Conservation (phyloP, 1,140 invertebrate genomes). For the Steinernema khuongi region DNA sequence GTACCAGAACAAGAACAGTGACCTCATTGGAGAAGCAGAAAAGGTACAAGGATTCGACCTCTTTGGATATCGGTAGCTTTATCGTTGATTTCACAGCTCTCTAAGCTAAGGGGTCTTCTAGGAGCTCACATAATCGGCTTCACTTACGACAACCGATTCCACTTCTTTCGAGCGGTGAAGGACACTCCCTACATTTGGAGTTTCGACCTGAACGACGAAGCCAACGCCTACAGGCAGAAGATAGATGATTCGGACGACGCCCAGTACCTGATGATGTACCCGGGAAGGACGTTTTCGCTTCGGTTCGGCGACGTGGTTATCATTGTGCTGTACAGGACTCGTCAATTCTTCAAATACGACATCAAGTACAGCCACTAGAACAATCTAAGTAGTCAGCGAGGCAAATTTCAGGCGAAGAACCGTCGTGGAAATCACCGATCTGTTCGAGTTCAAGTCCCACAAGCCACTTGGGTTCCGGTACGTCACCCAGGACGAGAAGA, state of each 20-base stretch:
- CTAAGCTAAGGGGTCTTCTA: background rate
- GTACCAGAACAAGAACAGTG: background rate
- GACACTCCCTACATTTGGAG: background rate
- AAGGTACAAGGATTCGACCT: background rate
- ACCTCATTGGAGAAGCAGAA: background rate
- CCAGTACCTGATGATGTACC: background rate
- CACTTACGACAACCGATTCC: background rate
- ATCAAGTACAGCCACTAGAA: background rate
- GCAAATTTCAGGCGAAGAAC: background rate
- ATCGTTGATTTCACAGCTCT: background rate
- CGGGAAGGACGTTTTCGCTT: background rate
- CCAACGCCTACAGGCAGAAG: background rate
- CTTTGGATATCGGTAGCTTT: background rate
- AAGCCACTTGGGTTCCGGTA: background rate
- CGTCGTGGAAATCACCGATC: background rate
- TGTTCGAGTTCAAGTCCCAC: background rate
- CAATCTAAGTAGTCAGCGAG: background rate
- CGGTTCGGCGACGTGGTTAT: background rate
- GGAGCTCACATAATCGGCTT: background rate
- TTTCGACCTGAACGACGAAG: background rate
- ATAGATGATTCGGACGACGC: background rate
- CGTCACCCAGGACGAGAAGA: background rate
- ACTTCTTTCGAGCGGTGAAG: background rate
- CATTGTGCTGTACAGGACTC: background rate
- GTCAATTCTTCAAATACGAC: background rate